Percentiles rank a stretch among this genome's conserved stretches.
These are phyloP conservation scores for Amorpha juglandis DNA, from an alignment of 2,888 invertebrate genomes.

Conservation along the genomic window DNA sequence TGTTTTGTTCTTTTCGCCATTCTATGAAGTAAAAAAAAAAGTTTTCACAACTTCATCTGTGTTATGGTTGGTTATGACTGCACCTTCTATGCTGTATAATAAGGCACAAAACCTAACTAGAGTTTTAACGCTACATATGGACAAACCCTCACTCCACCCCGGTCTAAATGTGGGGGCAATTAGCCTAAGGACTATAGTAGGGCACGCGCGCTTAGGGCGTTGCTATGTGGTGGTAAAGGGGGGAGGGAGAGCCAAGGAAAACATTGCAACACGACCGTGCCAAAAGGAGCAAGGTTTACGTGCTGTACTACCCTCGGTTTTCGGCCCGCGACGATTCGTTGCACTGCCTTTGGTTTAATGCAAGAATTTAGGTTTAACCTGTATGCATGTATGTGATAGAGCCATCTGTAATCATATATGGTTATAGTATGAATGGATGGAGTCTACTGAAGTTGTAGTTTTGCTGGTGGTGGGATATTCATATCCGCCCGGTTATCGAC, in stretches of 20 bases:
- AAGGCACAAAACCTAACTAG: too few species aligned
- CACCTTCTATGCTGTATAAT: neutral
- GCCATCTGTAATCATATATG: too few species aligned
- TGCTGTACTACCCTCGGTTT: neutral
- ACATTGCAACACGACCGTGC: conserved; percentile 8
- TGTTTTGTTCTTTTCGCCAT: too few species aligned
- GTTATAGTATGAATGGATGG: too few species aligned
- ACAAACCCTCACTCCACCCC: neutral
- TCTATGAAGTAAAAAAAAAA: too few species aligned
- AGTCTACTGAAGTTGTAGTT: too few species aligned
- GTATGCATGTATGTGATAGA: too few species aligned
- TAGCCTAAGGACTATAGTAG: conserved; percentile 22
- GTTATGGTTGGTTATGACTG: too few species aligned
- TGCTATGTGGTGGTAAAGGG: neutral
- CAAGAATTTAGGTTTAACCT: neutral
- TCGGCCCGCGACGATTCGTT: neutral
- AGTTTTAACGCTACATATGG: neutral
- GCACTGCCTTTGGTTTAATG: neutral
- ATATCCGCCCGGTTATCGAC: too few species aligned
- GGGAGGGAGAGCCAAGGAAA: neutral
- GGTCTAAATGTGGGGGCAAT: conserved; percentile 23
- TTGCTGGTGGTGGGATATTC: too few species aligned
- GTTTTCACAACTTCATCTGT: too few species aligned
- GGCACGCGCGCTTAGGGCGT: conserved; percentile 19
- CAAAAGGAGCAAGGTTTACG: conserved; percentile 6